phyloP scores from a whole-genome alignment of 2,797 vertebrate genomes.

The Lacerta bilineata region DNA sequence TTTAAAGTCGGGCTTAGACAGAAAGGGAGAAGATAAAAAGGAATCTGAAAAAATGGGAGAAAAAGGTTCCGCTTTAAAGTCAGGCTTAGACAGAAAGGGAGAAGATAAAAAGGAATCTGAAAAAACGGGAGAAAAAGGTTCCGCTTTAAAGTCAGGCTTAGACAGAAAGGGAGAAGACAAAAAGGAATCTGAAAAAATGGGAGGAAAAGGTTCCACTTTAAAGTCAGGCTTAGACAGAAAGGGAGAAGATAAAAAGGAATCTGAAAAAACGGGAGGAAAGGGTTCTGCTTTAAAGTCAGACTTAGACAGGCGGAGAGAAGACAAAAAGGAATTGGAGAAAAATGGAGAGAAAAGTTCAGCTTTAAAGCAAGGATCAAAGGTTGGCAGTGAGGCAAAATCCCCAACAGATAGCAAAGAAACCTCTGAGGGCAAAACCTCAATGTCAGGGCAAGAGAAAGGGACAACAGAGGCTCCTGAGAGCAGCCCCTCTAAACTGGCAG shows the following conservation, averaged over 20 bases:
- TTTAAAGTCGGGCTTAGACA: background rate
- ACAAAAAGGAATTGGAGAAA: constrained; percentile 31
- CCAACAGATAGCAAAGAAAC: constrained; percentile 25
- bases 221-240: constrained; percentile 26
- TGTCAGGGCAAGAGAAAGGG: constrained; percentile 34
- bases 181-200: constrained; percentile 42
- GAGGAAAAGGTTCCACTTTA: constrained; percentile 37
- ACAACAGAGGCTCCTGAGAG: background rate
- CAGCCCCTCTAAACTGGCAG: constrained; percentile 42
- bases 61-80: constrained; percentile 38
- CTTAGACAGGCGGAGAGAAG: constrained; percentile 26
- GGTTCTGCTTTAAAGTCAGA: constrained; percentile 19
- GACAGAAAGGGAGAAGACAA: constrained; percentile 34
- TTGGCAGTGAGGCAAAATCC: constrained; percentile 44
- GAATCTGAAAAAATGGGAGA: constrained; percentile 43
- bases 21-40: constrained; percentile 40
- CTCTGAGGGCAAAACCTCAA: constrained; percentile 16
- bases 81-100: constrained; percentile 25
- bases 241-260: constrained; percentile 39
- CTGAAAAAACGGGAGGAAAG: constrained; percentile 48
- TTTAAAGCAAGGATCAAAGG: constrained; percentile 47
- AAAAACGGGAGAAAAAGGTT: constrained; percentile 47
- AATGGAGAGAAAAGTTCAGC: constrained; percentile 50
- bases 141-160: constrained; percentile 23
- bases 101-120: constrained; percentile 34